Evolutionary conservation across 1,140 invertebrate species (phyloP).

Genomic region (Drosophila sechellia): DNA sequence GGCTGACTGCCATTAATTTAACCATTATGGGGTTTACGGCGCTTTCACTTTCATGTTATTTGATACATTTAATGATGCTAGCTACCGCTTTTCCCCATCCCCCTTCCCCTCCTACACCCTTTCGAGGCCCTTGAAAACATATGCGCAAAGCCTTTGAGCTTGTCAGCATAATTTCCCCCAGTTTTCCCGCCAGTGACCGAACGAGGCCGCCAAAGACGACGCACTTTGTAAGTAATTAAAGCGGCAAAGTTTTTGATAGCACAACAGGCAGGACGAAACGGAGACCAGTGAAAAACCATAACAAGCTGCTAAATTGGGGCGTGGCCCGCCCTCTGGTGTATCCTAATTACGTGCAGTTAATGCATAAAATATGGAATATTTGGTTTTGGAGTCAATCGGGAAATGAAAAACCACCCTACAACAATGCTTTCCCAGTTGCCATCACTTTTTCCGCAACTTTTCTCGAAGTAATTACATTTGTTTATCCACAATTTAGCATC

Average conservation of each 20-base stretch:
- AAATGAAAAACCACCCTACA: slow-evolving; percentile 19
- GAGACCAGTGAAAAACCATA: slow-evolving; percentile 27
- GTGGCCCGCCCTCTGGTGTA: slow-evolving; percentile 6
- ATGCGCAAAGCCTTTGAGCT: slow-evolving; percentile 72
- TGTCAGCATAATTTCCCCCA: slow-evolving; percentile 53
- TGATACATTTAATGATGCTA: slow-evolving; percentile 65
- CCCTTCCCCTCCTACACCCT: not conserved
- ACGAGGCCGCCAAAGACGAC: slow-evolving; percentile 21
- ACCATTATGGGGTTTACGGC: slow-evolving; percentile 74
- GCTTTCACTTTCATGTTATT: slow-evolving; percentile 78
- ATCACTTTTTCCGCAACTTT: slow-evolving; percentile 17
- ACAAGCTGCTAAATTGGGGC: slow-evolving; percentile 61
- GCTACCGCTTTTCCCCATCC: not conserved
- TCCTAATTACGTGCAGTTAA: slow-evolving; percentile 42
- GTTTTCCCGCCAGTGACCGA: slow-evolving; percentile 7
- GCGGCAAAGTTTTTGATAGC: slow-evolving; percentile 75
- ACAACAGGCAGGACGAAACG: slow-evolving; percentile 38
- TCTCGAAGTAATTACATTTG: slow-evolving; percentile 71
- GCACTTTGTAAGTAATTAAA: slow-evolving; percentile 73
- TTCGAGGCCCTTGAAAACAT: slow-evolving; percentile 70
- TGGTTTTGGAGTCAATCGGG: slow-evolving; percentile 35
- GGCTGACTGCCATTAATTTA: slow-evolving; percentile 72
- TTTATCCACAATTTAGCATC: slow-evolving; percentile 27
- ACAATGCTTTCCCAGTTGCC: not conserved
- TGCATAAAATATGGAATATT: slow-evolving; percentile 52